Evolutionary conservation across 2,888 invertebrate genomes (phyloP).

Genomic region (Thera obeliscata): DNA sequence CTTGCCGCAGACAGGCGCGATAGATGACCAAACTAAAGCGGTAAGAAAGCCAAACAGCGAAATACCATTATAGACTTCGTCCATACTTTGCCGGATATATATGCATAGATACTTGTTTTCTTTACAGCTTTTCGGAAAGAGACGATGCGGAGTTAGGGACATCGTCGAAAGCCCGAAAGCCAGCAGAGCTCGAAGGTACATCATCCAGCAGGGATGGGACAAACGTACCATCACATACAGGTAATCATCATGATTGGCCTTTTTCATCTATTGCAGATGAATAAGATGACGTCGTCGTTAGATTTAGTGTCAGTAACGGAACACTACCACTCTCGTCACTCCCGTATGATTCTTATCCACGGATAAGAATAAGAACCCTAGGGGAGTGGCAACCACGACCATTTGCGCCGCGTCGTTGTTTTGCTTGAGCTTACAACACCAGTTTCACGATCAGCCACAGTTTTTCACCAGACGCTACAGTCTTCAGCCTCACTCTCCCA

Average conservation of each 20-base stretch:
- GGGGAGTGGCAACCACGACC: too few species aligned
- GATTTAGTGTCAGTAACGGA: too few species aligned
- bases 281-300: not conserved
- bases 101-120: not conserved
- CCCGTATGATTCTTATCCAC: too few species aligned
- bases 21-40: constrained; percentile 86
- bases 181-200: constrained; percentile 83
- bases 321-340: too few species aligned
- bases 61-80: not conserved
- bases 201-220: constrained; percentile 87
- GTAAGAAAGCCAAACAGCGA: constrained; percentile 56
- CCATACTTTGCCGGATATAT: not conserved
- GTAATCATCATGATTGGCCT: constrained; percentile 61
- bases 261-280: not conserved
- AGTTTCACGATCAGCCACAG: too few species aligned
- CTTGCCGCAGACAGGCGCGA: constrained; percentile 86
- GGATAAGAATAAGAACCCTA: too few species aligned
- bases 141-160: constrained; percentile 90
- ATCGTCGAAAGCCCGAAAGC: constrained; percentile 62
- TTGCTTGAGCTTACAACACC: too few species aligned
- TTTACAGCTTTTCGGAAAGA: constrained; percentile 86
- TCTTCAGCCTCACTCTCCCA: too few species aligned
- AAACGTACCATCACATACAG: constrained; percentile 87
- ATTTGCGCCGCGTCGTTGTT: too few species aligned
- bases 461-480: too few species aligned